phyloP scores from a whole-genome alignment of 2,113 vertebrate genomes.

The Rutilus rutilus region DNA sequence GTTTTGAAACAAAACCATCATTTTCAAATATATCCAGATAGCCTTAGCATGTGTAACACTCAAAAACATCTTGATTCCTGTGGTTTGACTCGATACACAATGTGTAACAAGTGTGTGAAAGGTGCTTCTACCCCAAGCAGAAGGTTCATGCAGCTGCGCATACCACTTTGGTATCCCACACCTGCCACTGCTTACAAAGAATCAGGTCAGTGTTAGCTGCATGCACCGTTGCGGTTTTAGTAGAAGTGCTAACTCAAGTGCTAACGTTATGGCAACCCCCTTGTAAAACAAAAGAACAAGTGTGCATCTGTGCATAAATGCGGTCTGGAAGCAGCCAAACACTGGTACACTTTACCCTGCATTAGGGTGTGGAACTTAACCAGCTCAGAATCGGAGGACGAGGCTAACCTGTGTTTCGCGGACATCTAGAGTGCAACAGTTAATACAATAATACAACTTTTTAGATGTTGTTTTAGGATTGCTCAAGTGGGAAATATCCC shows the following conservation, averaged over 20 bases:
- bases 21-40: background rate
- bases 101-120: slow-evolving; percentile 7
- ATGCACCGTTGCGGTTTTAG: slow-evolving; percentile 32
- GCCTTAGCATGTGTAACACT: background rate
- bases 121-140: slow-evolving; percentile 8
- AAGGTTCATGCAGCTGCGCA: slow-evolving; percentile 40
- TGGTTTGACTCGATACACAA: slow-evolving; percentile 8
- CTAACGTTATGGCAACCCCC: slow-evolving; percentile 25
- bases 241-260: slow-evolving; percentile 23
- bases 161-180: slow-evolving; percentile 64
- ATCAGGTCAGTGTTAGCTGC: slow-evolving; percentile 53
- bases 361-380: slow-evolving; percentile 35
- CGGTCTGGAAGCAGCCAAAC: slow-evolving; percentile 42
- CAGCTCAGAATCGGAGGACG: background rate
- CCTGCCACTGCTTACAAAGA: slow-evolving; percentile 60
- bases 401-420: slow-evolving; percentile 19
- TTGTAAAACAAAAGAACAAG: slow-evolving; percentile 38
- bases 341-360: slow-evolving; percentile 15
- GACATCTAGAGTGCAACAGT: background rate
- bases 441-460: background rate
- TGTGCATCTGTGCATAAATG: slow-evolving; percentile 30
- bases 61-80: background rate
- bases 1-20: background rate
- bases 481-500: slow-evolving; percentile 34
- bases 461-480: background rate